Conservation (phyloP, 2,888 invertebrate genomes). For the Dasysyrphus albostriatus region DNA sequence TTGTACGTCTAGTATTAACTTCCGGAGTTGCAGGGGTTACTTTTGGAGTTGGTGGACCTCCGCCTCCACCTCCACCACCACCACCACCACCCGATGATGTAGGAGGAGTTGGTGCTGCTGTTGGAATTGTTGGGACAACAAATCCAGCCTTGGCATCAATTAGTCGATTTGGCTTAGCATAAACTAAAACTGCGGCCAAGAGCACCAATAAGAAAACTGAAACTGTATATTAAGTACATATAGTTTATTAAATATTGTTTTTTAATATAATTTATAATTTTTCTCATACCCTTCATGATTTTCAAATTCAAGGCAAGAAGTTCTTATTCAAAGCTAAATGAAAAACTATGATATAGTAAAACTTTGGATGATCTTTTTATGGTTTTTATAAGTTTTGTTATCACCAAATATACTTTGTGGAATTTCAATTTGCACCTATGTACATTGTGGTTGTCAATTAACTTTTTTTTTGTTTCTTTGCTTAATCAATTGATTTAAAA, state of each 20-base stretch:
- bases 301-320: neutral
- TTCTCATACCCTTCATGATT: slow-evolving; percentile 4
- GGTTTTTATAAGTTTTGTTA: neutral
- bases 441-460: neutral
- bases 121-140: slow-evolving; percentile 27
- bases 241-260: neutral
- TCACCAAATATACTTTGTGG: neutral
- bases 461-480: neutral
- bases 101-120: slow-evolving; percentile 39
- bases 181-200: slow-evolving; percentile 13
- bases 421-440: slow-evolving; percentile 9
- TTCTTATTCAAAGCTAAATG: neutral
- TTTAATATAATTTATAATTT: neutral
- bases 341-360: neutral
- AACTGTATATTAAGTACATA: neutral
- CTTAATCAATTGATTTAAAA: neutral
- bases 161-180: neutral
- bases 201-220: slow-evolving; percentile 2
- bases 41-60: slow-evolving; percentile 21
- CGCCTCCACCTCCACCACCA: neutral
- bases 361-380: slow-evolving; percentile 9
- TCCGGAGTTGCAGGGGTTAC: slow-evolving; percentile 18
- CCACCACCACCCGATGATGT: neutral
- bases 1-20: slow-evolving; percentile 6
- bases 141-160: neutral